A percentile compares a stretch with the other conserved stretches of the same genome.
Conservation (phyloP, 2,888 invertebrate species). For the Tachina fera region DNA sequence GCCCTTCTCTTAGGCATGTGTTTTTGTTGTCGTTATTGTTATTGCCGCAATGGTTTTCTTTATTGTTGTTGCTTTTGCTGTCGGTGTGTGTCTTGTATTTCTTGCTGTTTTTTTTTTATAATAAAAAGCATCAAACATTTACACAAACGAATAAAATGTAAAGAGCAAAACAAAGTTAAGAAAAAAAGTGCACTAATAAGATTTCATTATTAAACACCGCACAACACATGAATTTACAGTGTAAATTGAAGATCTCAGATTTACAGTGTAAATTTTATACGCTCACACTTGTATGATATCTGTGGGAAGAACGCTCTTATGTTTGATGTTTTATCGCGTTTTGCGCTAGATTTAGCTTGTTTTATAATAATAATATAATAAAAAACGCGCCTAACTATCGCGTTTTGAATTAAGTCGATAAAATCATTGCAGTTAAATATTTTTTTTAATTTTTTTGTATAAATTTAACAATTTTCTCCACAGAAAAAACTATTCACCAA, state of each 20-base stretch:
- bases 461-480: too few species aligned
- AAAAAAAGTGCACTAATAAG: conserved; percentile 76
- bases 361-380: too few species aligned
- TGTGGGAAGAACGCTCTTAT: too few species aligned
- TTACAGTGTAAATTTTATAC: not conserved
- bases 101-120: conserved; percentile 18
- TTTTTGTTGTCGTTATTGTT: conserved; percentile 47
- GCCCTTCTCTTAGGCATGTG: conserved; percentile 52
- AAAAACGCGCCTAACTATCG: too few species aligned
- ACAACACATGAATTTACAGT: not conserved
- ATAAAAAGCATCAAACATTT: conserved; percentile 53
- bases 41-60: conserved; percentile 35
- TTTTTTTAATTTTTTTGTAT: too few species aligned
- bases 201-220: conserved; percentile 74
- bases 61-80: conserved; percentile 22
- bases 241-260: too few species aligned
- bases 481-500: too few species aligned
- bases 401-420: too few species aligned
- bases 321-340: too few species aligned
- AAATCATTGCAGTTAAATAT: too few species aligned
- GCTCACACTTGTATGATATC: not conserved
- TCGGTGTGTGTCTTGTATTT: conserved; percentile 20
- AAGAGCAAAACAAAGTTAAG: conserved; percentile 52
- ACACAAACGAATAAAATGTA: conserved; percentile 22
- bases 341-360: too few species aligned